Evolutionary conservation across 1,140 invertebrate species (phyloP).

Genomic region (Drosophila mauritiana): DNA sequence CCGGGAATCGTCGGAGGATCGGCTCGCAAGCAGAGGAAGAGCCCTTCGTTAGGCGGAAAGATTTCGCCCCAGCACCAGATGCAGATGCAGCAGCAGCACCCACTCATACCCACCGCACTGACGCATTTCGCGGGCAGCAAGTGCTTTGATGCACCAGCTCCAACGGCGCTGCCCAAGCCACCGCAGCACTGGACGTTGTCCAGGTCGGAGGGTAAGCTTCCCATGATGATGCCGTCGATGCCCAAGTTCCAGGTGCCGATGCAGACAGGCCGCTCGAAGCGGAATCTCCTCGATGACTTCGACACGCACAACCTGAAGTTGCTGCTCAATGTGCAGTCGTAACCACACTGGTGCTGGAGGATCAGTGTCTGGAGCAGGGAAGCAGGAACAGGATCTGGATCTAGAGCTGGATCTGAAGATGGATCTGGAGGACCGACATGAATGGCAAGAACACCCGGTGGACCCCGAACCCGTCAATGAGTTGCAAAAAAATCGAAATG

Average conservation of each 20-base stretch:
- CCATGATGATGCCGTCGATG: conserved; percentile 61
- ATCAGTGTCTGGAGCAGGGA: conserved; percentile 31
- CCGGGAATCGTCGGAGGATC: conserved; percentile 50
- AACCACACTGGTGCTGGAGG: conserved; percentile 62
- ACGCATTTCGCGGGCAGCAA: conserved; percentile 87
- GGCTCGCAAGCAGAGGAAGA: conserved; percentile 72
- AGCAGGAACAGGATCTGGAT: conserved; percentile 30
- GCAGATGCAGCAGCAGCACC: conserved; percentile 39
- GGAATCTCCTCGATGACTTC: conserved; percentile 81
- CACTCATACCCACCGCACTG: conserved; percentile 79
- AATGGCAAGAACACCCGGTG: conserved; percentile 48
- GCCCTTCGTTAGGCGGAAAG: conserved; percentile 68
- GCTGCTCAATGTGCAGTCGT: conserved; percentile 86
- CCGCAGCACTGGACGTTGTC: conserved; percentile 86
- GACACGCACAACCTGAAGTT: conserved; percentile 85
- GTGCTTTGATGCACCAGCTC: conserved; percentile 87
- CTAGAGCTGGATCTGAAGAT: conserved; percentile 32
- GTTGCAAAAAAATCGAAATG: conserved; percentile 48
- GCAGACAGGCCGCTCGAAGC: conserved; percentile 74
- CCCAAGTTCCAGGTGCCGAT: conserved; percentile 64
- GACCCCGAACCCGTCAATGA: conserved; percentile 72
- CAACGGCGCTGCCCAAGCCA: conserved; percentile 87
- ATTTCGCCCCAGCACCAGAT: conserved; percentile 67
- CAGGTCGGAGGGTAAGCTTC: conserved; percentile 67
- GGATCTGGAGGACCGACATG: conserved; percentile 27